Conservation (phyloP, 30 jellyfish, hydroid and myxozoan species). For the Morbakka virulenta region DNA sequence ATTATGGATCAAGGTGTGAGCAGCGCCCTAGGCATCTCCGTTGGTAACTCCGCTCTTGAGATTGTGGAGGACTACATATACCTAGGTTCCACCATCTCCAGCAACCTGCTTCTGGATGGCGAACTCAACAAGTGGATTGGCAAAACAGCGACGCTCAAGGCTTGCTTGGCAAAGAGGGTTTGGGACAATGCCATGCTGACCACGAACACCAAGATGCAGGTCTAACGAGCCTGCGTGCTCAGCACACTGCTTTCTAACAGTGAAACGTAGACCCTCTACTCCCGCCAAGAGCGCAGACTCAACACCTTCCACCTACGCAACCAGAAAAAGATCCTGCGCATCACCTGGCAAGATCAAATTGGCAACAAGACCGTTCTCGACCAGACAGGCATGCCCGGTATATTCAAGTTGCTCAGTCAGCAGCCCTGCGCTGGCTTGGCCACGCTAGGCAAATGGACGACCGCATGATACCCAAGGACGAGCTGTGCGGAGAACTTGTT, state of each 20-base stretch:
- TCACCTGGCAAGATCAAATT: no score
- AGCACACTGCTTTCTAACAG: not conserved
- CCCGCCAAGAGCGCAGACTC: not conserved
- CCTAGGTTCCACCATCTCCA: not conserved
- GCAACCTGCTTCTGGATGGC: not conserved
- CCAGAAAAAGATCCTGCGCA: not conserved
- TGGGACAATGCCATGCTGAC: no score
- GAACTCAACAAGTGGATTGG: not conserved
- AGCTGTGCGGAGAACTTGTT: not conserved
- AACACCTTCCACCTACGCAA: conserved; percentile 2
- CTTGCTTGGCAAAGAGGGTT: no score
- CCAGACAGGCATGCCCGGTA: not conserved
- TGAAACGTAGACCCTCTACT: not conserved
- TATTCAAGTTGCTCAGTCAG: not conserved
- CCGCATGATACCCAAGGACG: not conserved
- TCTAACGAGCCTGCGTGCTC: not conserved
- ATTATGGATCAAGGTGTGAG: not conserved
- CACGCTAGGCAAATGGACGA: not conserved
- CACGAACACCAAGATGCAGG: not conserved
- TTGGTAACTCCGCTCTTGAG: not conserved
- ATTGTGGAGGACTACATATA: not conserved
- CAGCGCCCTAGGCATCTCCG: not conserved
- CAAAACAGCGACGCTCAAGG: not conserved
- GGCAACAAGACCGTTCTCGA: not conserved
- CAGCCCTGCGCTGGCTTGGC: not conserved